Evolutionary conservation across 2,113 vertebrate genomes (phyloP).

Genomic region (Lycocorax pyrrhopterus): DNA sequence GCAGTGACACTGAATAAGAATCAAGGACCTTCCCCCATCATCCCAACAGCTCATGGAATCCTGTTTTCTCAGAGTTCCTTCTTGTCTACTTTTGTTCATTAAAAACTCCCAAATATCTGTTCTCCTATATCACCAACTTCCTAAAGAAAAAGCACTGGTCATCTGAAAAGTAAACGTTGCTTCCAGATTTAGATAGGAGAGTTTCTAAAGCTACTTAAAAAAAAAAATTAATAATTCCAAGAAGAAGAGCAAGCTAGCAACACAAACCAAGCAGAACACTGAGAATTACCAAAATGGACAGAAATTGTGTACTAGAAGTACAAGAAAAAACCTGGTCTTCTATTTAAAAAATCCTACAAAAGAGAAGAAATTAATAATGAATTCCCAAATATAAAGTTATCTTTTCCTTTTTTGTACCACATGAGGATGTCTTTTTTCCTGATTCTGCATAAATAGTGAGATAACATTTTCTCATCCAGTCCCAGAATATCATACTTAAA

Average conservation of each 20-base stretch:
- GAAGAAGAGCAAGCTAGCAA: neutral
- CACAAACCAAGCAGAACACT: neutral
- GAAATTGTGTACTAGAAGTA: neutral
- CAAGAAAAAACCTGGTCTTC: neutral
- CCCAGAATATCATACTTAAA: neutral
- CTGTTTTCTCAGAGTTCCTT: neutral
- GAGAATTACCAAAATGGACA: neutral
- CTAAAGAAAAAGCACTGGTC: neutral
- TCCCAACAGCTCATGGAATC: neutral
- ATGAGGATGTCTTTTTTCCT: neutral
- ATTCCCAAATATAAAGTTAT: neutral
- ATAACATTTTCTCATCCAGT: neutral
- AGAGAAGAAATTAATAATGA: neutral
- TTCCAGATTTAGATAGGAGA: neutral
- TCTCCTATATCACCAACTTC: neutral
- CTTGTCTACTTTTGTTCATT: neutral
- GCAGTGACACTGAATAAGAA: neutral
- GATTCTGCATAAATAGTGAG: neutral
- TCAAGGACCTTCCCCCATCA: neutral
- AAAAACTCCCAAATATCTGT: neutral
- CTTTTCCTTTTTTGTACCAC: neutral
- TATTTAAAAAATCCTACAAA: neutral
- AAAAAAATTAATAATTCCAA: neutral
- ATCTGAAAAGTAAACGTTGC: neutral
- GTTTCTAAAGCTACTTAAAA: neutral